A percentile compares a stretch with the other conserved stretches of the same genome.
Evolutionary conservation across 2,888 invertebrate species (phyloP).

Genomic region (Drosophila formosana): DNA sequence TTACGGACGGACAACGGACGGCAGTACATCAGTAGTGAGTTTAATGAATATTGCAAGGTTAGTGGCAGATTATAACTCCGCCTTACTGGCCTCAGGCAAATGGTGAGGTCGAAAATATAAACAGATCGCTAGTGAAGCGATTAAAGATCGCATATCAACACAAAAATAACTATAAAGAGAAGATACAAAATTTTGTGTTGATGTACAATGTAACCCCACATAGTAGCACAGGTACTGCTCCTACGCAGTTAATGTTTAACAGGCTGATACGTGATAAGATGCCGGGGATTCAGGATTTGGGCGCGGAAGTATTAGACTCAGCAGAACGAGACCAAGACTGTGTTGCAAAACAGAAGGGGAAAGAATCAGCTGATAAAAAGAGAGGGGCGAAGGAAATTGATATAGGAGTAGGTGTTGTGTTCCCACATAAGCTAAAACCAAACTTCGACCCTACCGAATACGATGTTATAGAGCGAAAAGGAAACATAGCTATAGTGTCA

Average conservation of each 20-base stretch:
- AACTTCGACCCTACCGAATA: constrained; percentile 12
- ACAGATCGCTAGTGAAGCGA: constrained; percentile 20
- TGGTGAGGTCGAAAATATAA: constrained; percentile 28
- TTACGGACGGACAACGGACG: constrained; percentile 1
- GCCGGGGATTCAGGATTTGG: background rate
- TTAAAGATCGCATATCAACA: constrained; percentile 12
- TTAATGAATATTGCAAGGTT: background rate
- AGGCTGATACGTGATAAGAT: constrained; percentile 19
- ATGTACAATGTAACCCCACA: constrained; percentile 1
- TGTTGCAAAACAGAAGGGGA: background rate
- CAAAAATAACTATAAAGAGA: constrained; percentile 1
- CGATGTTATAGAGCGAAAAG: background rate
- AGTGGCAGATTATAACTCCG: constrained; percentile 2
- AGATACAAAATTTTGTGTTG: background rate
- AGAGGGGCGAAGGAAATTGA: constrained; percentile 8
- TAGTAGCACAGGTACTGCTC: background rate
- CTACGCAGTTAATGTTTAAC: constrained; percentile 15
- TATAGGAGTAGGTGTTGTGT: constrained; percentile 11
- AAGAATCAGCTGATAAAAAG: constrained; percentile 4
- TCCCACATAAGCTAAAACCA: constrained; percentile 18
- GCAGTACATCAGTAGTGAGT: background rate
- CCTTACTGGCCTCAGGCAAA: constrained; percentile 24
- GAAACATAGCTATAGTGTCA: background rate
- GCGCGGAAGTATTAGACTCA: background rate
- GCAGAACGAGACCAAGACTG: background rate